These are phyloP conservation scores for Picus viridis DNA, from an alignment of 2,797 vertebrate genomes.

Conservation along the genomic window DNA sequence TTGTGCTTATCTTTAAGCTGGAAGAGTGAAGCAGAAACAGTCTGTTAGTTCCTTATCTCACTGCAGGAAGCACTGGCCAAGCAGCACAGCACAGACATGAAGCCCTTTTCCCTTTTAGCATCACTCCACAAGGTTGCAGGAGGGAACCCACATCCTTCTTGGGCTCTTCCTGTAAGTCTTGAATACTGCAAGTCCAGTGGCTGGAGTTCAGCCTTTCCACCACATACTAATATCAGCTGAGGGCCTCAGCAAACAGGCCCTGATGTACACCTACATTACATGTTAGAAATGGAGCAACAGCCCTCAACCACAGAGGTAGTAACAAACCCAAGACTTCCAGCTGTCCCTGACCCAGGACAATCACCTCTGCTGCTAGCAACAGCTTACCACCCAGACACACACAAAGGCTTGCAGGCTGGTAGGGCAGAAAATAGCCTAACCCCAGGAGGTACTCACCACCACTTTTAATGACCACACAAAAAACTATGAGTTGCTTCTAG, in stretches of 20 bases:
- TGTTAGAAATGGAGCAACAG: background rate
- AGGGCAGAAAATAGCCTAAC: fast-evolving
- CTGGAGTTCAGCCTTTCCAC: background rate
- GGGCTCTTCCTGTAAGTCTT: background rate
- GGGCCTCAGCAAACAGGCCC: background rate
- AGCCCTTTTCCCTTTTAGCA: background rate
- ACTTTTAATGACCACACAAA: background rate
- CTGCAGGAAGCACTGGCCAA: background rate
- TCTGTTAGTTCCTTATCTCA: background rate
- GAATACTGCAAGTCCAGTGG: background rate
- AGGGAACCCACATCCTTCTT: background rate
- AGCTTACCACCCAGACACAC: background rate
- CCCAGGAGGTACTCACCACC: background rate
- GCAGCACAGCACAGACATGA: background rate
- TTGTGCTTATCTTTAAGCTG: constrained; percentile 93
- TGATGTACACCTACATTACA: background rate
- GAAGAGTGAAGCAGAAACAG: background rate
- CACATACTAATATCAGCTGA: background rate
- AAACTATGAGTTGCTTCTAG: background rate
- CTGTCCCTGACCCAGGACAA: background rate
- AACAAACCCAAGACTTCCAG: background rate
- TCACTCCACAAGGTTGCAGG: background rate
- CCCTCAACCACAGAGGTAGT: fast-evolving
- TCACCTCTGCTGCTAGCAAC: background rate
- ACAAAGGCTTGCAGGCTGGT: background rate